Evolutionary conservation across 2,888 invertebrate species (phyloP).

Genomic region (Buathra laborator): DNA sequence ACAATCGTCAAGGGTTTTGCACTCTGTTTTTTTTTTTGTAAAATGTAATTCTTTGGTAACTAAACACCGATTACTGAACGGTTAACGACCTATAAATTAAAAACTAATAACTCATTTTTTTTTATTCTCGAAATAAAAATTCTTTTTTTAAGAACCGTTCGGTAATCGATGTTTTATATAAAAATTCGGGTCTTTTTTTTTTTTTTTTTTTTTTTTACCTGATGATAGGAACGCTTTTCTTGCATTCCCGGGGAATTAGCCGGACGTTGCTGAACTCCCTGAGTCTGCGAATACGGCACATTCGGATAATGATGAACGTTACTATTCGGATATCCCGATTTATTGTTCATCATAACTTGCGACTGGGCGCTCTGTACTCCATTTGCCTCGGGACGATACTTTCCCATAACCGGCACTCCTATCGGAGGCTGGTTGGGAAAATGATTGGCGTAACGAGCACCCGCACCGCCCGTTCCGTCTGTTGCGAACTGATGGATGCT

Average conservation of each 20-base stretch:
- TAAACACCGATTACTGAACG: neutral
- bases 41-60: neutral
- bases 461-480: constrained; percentile 85
- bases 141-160: neutral
- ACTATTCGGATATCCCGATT: constrained; percentile 82
- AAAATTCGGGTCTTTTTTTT: neutral
- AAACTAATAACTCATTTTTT: too few relatives aligned
- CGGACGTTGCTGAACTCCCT: constrained; percentile 83
- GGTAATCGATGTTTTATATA: neutral
- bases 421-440: constrained; percentile 87
- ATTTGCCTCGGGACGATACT: constrained; percentile 86
- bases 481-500: constrained; percentile 94
- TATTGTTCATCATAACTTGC: constrained; percentile 84
- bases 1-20: constrained; percentile 54
- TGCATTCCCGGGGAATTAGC: constrained; percentile 83
- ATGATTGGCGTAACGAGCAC: constrained; percentile 85
- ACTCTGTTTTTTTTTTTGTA: constrained; percentile 54
- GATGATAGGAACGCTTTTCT: constrained; percentile 83
- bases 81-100: too few relatives aligned
- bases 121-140: too few relatives aligned
- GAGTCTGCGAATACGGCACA: constrained; percentile 83
- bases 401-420: constrained; percentile 87
- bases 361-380: constrained; percentile 83
- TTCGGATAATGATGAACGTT: constrained; percentile 84
- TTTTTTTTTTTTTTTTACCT: constrained; percentile 74